phyloP scores from a whole-genome alignment of 1,140 invertebrate genomes.

The Leptopilina clavipes region DNA sequence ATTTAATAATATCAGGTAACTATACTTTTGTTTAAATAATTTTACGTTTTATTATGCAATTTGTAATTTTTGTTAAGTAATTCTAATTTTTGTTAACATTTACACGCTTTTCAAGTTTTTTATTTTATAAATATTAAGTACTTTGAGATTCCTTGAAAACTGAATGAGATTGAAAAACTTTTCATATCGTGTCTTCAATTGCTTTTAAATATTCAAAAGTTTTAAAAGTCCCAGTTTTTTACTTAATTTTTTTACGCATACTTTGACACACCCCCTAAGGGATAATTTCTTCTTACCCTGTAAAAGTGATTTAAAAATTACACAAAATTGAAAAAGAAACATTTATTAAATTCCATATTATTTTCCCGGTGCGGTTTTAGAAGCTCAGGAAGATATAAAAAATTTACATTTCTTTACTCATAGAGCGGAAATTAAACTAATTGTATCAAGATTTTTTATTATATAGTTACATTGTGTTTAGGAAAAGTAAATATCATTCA shows the following conservation, averaged over 20 bases:
- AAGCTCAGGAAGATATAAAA: no score
- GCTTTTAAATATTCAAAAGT: constrained; percentile 33
- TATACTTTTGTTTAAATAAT: no score
- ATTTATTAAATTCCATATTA: not conserved
- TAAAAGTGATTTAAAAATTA: constrained; percentile 10
- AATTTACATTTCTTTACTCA: no score
- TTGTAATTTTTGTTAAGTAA: no score
- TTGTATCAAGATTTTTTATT: not conserved
- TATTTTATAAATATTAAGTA: constrained; percentile 23
- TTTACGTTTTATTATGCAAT: not conserved
- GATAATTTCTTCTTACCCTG: not conserved
- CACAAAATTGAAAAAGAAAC: not conserved
- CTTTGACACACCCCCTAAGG: constrained; percentile 7
- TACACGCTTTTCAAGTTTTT: not conserved
- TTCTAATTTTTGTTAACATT: not conserved
- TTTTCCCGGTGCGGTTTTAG: not conserved
- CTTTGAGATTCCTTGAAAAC: not conserved
- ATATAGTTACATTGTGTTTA: no score
- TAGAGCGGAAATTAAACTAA: not conserved
- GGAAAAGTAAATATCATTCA: not conserved
- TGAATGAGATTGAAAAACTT: constrained; percentile 32
- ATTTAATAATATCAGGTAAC: not conserved
- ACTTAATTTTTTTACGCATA: constrained; percentile 5
- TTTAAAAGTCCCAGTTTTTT: not conserved
- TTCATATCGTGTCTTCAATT: constrained; percentile 16